phyloP scores from a whole-genome alignment of 1,140 invertebrate species.

The Sarcophaga bullata region DNA sequence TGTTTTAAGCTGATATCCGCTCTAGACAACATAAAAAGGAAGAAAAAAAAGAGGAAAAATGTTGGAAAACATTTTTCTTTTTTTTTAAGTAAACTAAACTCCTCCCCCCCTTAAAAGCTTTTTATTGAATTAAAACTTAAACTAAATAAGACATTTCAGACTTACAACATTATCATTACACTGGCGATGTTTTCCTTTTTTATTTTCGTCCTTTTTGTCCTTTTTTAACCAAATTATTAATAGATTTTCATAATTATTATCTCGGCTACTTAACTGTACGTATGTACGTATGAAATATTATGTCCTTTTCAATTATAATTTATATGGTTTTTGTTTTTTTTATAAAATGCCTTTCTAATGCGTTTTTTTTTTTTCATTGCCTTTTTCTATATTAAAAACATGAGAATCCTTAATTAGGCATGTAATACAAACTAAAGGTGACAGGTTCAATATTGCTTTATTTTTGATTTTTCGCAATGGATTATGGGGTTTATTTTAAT shows the following conservation, averaged over 20 bases:
- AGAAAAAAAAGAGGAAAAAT: neutral
- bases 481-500: no score
- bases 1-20: constrained; percentile 27
- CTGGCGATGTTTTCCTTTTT: neutral
- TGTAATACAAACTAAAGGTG: no score
- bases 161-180: neutral
- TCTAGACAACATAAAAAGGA: neutral
- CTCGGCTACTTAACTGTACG: neutral
- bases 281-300: neutral
- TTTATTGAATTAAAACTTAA: neutral
- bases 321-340: no score
- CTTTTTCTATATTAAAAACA: no score
- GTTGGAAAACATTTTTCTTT: no score
- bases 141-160: neutral
- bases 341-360: no score
- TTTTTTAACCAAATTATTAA: constrained; percentile 19
- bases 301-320: no score
- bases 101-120: neutral
- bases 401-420: no score
- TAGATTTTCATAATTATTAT: constrained; percentile 22
- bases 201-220: neutral
- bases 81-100: no score
- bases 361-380: no score
- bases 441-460: no score
- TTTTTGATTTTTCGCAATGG: no score